phyloP scores from a whole-genome alignment of 2,888 invertebrate genomes.

The Dynastes hyllus region DNA sequence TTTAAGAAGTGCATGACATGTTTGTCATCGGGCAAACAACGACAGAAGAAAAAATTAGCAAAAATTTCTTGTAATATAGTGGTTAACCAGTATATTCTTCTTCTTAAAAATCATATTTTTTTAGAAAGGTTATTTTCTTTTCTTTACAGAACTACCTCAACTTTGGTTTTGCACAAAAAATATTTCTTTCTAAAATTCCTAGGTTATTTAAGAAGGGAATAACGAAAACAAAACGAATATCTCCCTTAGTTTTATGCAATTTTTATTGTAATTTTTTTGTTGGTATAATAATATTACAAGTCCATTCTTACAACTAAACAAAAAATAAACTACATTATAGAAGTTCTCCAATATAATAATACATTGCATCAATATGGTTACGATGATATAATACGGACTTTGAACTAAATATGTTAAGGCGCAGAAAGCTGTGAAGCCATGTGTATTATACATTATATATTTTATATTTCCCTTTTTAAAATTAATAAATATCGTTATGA shows the following conservation, averaged over 20 bases:
- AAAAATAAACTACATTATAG: conserved; percentile 55
- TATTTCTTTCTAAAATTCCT: no score
- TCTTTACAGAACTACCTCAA: no score
- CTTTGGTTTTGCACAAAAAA: no score
- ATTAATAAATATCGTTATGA: conserved; percentile 22
- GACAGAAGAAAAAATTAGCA: no score
- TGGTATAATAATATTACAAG: conserved; percentile 57
- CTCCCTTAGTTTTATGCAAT: conserved; percentile 48
- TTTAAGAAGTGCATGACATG: no score
- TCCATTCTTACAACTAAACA: conserved; percentile 59
- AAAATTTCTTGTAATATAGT: no score
- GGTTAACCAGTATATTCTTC: no score
- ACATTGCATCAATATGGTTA: conserved; percentile 9
- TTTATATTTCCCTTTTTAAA: conserved; percentile 14
- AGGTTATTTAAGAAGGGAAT: no score
- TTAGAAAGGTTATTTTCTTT: no score
- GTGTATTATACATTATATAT: conserved; percentile 8
- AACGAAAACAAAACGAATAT: no score
- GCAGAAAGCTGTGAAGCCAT: conserved; percentile 51
- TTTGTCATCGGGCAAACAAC: no score
- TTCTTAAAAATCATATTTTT: no score
- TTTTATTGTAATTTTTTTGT: conserved; percentile 55
- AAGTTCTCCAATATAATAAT: conserved; percentile 42
- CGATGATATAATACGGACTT: conserved; percentile 26
- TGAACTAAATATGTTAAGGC: conserved; percentile 11